Conservation (phyloP, 35 echinoderm and acorn worm genomes). For the Lytechinus variegatus region DNA sequence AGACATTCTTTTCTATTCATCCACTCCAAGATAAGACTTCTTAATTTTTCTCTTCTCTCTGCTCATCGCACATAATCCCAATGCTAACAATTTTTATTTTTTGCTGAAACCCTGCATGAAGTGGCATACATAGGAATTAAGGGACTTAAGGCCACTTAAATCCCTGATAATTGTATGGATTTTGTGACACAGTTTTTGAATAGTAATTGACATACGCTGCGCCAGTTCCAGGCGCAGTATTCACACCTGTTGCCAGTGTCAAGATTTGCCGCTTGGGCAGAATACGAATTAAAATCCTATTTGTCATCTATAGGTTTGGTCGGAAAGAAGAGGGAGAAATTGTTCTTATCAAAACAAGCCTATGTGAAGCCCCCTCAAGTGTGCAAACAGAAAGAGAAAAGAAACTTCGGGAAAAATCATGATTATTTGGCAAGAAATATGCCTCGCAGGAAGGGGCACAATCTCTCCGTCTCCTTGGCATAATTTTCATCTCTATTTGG, state of each 20-base stretch:
- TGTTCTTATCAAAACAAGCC: conserved; percentile 44
- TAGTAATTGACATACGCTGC: conserved; percentile 51
- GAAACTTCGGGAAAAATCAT: conserved; percentile 23
- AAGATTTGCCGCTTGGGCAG: conserved; percentile 29
- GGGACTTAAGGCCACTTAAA: conserved; percentile 41
- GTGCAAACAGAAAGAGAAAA: conserved; percentile 39
- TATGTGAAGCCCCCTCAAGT: conserved; percentile 38
- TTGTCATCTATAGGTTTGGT: conserved; percentile 40
- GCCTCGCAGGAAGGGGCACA: conserved; percentile 1
- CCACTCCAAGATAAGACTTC: background rate
- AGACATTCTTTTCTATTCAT: background rate
- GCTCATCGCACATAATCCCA: conserved; percentile 2
- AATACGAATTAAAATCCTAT: conserved; percentile 53
- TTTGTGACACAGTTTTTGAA: conserved; percentile 55
- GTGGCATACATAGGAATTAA: background rate
- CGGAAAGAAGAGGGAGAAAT: conserved; percentile 17
- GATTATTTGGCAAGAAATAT: conserved; percentile 47
- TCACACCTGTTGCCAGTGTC: conserved; percentile 49
- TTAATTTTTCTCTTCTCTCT: background rate
- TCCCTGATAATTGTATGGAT: conserved; percentile 55
- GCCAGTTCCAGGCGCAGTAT: conserved; percentile 13
- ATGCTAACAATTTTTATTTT: conserved; percentile 26
- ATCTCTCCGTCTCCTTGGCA: background rate
- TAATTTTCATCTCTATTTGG: background rate
- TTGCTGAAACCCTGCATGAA: background rate